phyloP scores from a whole-genome alignment of 2,113 vertebrate species.

The Toxotes jaculatrix region DNA sequence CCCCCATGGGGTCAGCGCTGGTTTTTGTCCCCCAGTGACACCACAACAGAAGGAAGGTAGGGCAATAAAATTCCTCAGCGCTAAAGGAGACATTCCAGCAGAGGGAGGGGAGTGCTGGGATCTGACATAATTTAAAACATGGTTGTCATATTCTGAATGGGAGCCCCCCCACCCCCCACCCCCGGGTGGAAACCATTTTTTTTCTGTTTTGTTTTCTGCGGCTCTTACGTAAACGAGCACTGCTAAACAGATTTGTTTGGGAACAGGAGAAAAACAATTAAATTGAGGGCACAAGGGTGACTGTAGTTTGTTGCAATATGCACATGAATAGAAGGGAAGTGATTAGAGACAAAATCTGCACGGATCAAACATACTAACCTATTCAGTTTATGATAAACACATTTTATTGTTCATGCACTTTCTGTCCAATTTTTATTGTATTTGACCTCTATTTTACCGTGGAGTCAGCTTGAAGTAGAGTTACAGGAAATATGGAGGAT shows the following conservation, averaged over 20 bases:
- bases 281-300: neutral
- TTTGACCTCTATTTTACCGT: neutral
- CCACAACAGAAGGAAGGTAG: slow-evolving; percentile 60
- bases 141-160: slow-evolving; percentile 72
- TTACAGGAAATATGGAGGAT: too few species aligned
- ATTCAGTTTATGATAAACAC: too few species aligned
- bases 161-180: neutral
- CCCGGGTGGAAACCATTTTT: slow-evolving; percentile 36
- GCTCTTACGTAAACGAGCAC: slow-evolving; percentile 38
- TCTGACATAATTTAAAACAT: slow-evolving; percentile 77
- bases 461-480: neutral
- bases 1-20: slow-evolving; percentile 67
- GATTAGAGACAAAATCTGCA: neutral
- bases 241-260: slow-evolving; percentile 26
- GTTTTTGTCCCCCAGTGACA: slow-evolving; percentile 69
- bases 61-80: slow-evolving; percentile 70
- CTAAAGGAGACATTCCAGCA: slow-evolving; percentile 69
- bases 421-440: neutral
- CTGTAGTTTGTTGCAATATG: slow-evolving; percentile 5
- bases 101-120: slow-evolving; percentile 33
- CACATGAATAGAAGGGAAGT: slow-evolving; percentile 9
- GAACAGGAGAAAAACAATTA: slow-evolving; percentile 21
- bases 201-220: slow-evolving; percentile 36
- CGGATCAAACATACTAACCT: neutral
- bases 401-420: too few species aligned